Base-by-base conservation (phyloP, 1,140 invertebrate genomes). In the Anastrepha obliqua region DNA sequence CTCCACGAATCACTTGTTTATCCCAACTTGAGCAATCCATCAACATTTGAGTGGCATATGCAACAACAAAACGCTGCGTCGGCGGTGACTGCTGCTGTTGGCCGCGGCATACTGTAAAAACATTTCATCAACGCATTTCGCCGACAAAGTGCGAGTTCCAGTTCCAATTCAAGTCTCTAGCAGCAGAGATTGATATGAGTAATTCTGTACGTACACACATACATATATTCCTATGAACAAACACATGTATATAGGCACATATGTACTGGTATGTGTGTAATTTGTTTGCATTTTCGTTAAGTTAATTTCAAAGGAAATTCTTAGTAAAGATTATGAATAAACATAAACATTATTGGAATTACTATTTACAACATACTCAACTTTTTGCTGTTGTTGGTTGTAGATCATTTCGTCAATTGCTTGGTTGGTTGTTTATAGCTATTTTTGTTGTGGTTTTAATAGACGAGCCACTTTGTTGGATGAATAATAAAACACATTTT, bases 291-390 rank as follows among this genome's bases (percentile, higher is more conserved):
- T 81, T 55, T 74, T 81, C 17, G 74, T 55, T 20, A 55, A 81
- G 47, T 81, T 81, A 81, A 81, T 81, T 81, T 81, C 74, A 81
- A 81, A 81, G 47, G 47, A 81, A 81, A 81, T 81, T 81, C 74
- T 47, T 55, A 58, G 74, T 81, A 81, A 81, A 81, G 74, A 81
- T 81, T 81, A 81, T 81, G 74, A 81, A 81, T 81, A 81, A 81
- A 81, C 74, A 81, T 81, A 55, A 81, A 81, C 74, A 55, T 55
- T 81, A 58, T 81, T 55, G 47, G 47, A 29, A 55, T 81, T 81
- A 81, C 74, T 81, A 81, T 81, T 81, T 55, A 81, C 74, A 47
- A 74, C 7, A 74, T 74, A 81, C 47, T 55, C n/a, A 81, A 81
- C 39, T 81, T 51, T 42, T 51, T 55, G 44, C 55, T 81, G 74